phyloP scores from a whole-genome alignment of 2,113 vertebrate species.

The Menura novaehollandiae region DNA sequence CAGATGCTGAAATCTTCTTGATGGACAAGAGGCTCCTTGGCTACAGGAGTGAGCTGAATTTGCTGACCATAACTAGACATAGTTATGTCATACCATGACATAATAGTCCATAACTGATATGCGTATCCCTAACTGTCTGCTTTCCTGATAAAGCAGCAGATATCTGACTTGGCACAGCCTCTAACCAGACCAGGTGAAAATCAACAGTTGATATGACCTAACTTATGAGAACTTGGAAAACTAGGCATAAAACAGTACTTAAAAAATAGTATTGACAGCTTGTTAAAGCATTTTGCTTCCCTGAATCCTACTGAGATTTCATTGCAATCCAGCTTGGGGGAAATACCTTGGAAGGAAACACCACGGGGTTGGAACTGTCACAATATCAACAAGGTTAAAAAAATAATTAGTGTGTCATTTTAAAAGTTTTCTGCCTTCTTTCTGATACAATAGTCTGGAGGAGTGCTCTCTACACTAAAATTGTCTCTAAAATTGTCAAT shows the following conservation, averaged over 20 bases:
- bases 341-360: not conserved
- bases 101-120: not conserved
- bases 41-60: not conserved
- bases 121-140: not conserved
- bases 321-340: not conserved
- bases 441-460: not conserved
- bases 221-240: not conserved
- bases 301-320: not conserved
- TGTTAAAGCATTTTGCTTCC: not conserved
- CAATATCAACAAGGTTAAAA: not conserved
- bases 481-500: not conserved
- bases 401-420: not conserved
- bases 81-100: no score
- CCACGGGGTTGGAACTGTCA: accelerated
- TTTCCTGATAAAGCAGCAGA: not conserved
- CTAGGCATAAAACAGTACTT: not conserved
- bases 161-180: not conserved
- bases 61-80: no score
- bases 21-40: not conserved
- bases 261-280: not conserved
- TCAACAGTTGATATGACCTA: not conserved
- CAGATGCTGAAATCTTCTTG: not conserved
- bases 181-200: not conserved
- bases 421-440: not conserved
- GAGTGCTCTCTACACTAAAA: not conserved